These are phyloP conservation scores for Digitonthophagus gazella DNA, from an alignment of 2,888 invertebrate species.

Conservation along the genomic window DNA sequence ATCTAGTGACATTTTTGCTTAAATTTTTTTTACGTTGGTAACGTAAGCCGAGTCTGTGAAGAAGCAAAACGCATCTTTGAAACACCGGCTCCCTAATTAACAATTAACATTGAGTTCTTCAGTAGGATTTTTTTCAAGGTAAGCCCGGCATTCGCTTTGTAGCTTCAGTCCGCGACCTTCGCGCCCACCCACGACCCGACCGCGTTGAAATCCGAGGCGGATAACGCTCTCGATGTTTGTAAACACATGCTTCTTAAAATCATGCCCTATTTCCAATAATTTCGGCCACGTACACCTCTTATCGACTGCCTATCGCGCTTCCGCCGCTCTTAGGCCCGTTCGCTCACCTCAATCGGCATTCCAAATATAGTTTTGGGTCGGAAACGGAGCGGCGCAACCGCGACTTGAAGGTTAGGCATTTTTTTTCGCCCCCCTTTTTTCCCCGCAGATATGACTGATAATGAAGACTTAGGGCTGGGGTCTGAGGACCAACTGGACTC, in stretches of 20 bases:
- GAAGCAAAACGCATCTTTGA: constrained; percentile 26
- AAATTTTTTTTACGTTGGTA: constrained; percentile 2
- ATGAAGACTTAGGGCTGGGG: constrained; percentile 55
- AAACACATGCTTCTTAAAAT: constrained; percentile 20
- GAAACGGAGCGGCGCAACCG: not conserved
- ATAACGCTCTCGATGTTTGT: constrained; percentile 21
- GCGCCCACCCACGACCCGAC: constrained; percentile 6
- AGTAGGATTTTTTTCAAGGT: constrained; percentile 25
- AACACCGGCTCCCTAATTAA: constrained; percentile 29
- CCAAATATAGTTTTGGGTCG: not conserved
- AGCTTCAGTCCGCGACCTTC: constrained; percentile 17
- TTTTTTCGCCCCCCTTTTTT: constrained; percentile 7
- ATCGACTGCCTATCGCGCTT: constrained; percentile 3
- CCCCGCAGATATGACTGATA: constrained; percentile 47
- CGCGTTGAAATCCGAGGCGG: constrained; percentile 15
- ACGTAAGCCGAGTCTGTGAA: constrained; percentile 8
- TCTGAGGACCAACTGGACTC: constrained; percentile 50
- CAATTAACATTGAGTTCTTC: constrained; percentile 24
- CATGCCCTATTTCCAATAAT: constrained; percentile 5
- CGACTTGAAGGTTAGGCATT: not conserved
- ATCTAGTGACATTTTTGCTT: not conserved
- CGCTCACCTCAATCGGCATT: constrained; percentile 1
- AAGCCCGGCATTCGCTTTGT: constrained; percentile 22
- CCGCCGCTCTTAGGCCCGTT: not conserved
- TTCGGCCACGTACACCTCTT: constrained; percentile 7